Percentiles rank a stretch among this genome's conserved stretches.
Conservation (phyloP, 2,888 invertebrate species). For the Digitonthophagus gazella region DNA sequence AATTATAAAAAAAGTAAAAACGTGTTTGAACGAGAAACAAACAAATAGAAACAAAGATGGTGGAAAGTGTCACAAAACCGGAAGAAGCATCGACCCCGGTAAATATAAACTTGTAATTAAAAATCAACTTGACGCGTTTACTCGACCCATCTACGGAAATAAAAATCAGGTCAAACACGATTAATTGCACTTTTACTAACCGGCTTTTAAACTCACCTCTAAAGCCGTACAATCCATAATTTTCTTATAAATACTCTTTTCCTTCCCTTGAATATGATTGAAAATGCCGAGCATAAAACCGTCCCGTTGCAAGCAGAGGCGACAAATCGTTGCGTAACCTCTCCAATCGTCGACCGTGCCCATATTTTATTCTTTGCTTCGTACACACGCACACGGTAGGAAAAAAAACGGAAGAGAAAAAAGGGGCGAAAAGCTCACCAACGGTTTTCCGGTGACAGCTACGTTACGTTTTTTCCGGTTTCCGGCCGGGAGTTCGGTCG, state of each 20-base stretch:
- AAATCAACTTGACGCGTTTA: background rate
- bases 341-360: constrained; percentile 50
- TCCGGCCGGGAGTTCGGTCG: constrained; percentile 52
- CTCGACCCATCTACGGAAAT: too few relatives aligned
- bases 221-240: constrained; percentile 52
- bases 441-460: constrained; percentile 16
- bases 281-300: constrained; percentile 64
- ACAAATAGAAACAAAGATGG: constrained; percentile 7
- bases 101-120: background rate
- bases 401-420: background rate
- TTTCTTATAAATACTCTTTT: constrained; percentile 51
- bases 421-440: background rate
- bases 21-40: background rate
- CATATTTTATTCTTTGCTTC: constrained; percentile 18
- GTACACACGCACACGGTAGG: background rate
- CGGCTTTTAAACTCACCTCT: too few relatives aligned
- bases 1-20: constrained; percentile 10
- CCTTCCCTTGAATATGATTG: constrained; percentile 54
- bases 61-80: background rate
- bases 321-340: constrained; percentile 64
- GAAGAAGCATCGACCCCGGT: background rate
- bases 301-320: constrained; percentile 64
- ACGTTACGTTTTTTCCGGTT: constrained; percentile 34
- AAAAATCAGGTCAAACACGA: too few relatives aligned
- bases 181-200: background rate